These are phyloP conservation scores for Heteromyza rotundicornis DNA, from an alignment of 2,888 invertebrate genomes.

Conservation along the genomic window DNA sequence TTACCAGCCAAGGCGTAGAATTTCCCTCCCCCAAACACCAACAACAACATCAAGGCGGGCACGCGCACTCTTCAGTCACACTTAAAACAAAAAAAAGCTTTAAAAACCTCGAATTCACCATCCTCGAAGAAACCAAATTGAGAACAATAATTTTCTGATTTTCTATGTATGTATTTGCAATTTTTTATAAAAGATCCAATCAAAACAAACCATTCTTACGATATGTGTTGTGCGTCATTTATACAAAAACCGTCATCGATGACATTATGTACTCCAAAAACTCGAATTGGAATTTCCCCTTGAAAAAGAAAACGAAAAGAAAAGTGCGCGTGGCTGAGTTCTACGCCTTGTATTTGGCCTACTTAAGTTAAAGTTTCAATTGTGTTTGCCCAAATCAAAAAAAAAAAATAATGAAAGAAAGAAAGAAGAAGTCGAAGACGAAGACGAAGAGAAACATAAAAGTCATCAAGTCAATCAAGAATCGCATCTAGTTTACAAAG, in stretches of 20 bases:
- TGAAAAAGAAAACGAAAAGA: too few species aligned
- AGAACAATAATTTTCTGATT: conserved; percentile 3
- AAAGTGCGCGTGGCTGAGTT: background rate
- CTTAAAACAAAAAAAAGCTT: background rate
- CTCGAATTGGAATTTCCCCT: too few species aligned
- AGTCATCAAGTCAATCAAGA: background rate
- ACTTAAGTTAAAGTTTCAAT: conserved; percentile 29
- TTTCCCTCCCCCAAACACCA: too few species aligned
- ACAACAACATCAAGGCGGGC: too few species aligned
- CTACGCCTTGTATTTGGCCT: background rate
- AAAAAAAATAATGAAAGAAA: conserved; percentile 16
- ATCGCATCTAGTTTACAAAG: conserved; percentile 8
- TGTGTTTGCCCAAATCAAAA: conserved; percentile 17
- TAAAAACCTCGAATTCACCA: background rate
- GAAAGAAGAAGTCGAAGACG: conserved; percentile 18
- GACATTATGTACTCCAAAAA: too few species aligned
- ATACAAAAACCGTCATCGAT: too few species aligned
- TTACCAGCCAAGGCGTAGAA: conserved; percentile 18
- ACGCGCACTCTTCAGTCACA: too few species aligned
- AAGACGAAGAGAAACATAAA: conserved; percentile 16
- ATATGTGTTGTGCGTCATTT: too few species aligned
- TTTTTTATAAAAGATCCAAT: too few species aligned
- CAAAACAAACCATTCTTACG: too few species aligned
- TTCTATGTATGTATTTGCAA: conserved; percentile 23
- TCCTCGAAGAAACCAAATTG: background rate